Percentiles rank a stretch among this genome's conserved stretches.
Evolutionary conservation across 2,888 invertebrate species (phyloP).

Genomic region (Venustoraphidia nigricollis): DNA sequence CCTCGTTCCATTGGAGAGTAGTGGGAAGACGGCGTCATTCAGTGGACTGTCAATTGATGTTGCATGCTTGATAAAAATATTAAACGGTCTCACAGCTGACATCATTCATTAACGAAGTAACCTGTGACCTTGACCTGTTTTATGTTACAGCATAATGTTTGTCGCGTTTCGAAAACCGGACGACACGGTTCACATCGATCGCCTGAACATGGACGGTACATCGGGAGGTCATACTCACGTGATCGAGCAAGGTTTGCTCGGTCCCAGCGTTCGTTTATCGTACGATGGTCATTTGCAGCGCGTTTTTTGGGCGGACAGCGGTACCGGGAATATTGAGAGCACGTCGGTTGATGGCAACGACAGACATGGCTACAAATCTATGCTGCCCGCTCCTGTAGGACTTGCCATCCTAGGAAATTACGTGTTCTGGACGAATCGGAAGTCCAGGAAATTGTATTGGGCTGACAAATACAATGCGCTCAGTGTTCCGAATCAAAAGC

Average conservation of each 20-base stretch:
- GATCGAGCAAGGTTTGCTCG: conserved; percentile 26
- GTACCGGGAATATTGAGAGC: conserved; percentile 46
- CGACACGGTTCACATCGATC: conserved; percentile 39
- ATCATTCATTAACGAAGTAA: too few species aligned
- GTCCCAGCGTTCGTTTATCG: conserved; percentile 34
- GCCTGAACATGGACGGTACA: conserved; percentile 50
- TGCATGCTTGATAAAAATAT: too few species aligned
- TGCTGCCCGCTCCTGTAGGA: conserved; percentile 31
- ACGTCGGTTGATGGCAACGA: conserved; percentile 42
- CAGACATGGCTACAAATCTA: conserved; percentile 23
- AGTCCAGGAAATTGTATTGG: conserved; percentile 43
- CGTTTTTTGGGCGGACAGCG: conserved; percentile 52
- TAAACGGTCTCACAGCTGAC: too few species aligned
- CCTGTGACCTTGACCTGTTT: too few species aligned
- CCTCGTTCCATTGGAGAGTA: too few species aligned
- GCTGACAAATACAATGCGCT: conserved; percentile 31
- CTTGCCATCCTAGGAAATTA: conserved; percentile 44
- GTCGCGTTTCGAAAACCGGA: conserved; percentile 32
- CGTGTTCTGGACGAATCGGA: conserved; percentile 52
- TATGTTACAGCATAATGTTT: conserved; percentile 41
- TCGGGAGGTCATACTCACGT: conserved; percentile 25
- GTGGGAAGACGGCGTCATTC: too few species aligned
- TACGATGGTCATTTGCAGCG: conserved; percentile 41
- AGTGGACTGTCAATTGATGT: too few species aligned
- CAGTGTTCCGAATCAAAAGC: conserved; percentile 20